Conservation (phyloP, 2,797 vertebrate genomes). For the Clarias fuscus region DNA sequence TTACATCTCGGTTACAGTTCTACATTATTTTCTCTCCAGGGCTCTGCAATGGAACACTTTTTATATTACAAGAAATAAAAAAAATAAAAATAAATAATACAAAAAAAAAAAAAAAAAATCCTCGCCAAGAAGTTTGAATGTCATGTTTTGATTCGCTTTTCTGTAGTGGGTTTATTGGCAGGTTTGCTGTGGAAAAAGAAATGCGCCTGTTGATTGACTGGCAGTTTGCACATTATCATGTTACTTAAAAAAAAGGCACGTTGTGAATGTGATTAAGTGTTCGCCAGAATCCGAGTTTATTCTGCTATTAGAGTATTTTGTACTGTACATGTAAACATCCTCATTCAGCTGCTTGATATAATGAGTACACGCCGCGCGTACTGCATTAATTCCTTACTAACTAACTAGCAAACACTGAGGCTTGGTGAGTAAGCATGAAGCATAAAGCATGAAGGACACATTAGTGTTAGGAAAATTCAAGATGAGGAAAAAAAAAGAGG, state of each 20-base stretch:
- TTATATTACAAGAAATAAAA: not conserved
- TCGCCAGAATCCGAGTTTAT: slow-evolving; percentile 4
- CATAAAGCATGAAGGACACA: slow-evolving; percentile 10
- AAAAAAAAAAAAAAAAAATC: not conserved
- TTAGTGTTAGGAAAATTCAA: slow-evolving; percentile 28
- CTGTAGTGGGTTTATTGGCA: slow-evolving; percentile 20
- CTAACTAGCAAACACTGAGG: not conserved
- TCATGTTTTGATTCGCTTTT: not conserved
- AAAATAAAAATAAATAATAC: not conserved
- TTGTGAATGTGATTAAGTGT: not conserved
- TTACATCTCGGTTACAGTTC: slow-evolving; percentile 1
- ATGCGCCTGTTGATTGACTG: slow-evolving; percentile 1
- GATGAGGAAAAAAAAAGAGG: not conserved
- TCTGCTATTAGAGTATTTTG: not conserved
- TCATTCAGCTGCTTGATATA: not conserved
- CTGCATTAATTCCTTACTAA: not conserved
- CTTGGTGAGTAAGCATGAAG: not conserved
- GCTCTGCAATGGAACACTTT: not conserved
- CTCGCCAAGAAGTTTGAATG: not conserved
- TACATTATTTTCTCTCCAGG: slow-evolving; percentile 1
- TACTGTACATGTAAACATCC: not conserved
- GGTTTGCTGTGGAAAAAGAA: slow-evolving; percentile 16
- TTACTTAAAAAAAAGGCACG: slow-evolving; percentile 4
- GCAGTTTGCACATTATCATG: slow-evolving; percentile 20
- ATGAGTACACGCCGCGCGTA: not conserved